Evolutionary conservation across 2,797 vertebrate genomes (phyloP), one percentile per base, ranked within the genome.

Genomic region (Lophius americanus): DNA sequence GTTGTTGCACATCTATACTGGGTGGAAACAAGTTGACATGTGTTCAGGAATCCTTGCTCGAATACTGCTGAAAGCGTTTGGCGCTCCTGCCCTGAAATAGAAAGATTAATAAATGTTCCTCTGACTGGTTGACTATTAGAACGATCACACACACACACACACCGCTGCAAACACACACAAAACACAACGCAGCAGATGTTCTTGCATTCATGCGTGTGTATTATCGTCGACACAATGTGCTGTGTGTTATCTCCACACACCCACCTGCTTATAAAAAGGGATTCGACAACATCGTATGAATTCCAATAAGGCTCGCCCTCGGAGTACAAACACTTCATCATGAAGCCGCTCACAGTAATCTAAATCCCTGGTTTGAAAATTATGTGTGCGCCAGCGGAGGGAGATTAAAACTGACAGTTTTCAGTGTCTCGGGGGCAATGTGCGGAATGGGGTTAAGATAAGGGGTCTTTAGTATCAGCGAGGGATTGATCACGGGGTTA

Each of bases 191-290:
- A 59, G 12, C 13, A 53, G 5, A 51, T 44, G 44, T 64, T 64
- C 57, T 46, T 0, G 6, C 13, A 62, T 1, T 6, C 50, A 50
- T 7, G 37, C 7, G 33, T 50, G 68, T 65, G 74, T 78, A 69
- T 73, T 78, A 72, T 73, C 32, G 52, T 66, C 51, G 46, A n/a
- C 76, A 76, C 84, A 89, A 83, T 82, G 75, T 78, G 83, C 70
- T 64, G 70, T 64, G 75, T 66, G 75, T 87, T 90, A 91, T 90
- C 87, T 89, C 74, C 82, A 87, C 89, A 81, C 86, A 82, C 83
- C 87, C 91, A 92, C 91, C 90, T 91, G 91, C 90, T 91, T 87
- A 88, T 90, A 76, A 81, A 79, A 89, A 85, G 84, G 85, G 79
- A 91, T 85, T 86, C 88, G 82, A 89, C 85, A 90, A 90, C 85